phyloP scores from a whole-genome alignment of 2,797 vertebrate species.

The Pelodytes ibericus region DNA sequence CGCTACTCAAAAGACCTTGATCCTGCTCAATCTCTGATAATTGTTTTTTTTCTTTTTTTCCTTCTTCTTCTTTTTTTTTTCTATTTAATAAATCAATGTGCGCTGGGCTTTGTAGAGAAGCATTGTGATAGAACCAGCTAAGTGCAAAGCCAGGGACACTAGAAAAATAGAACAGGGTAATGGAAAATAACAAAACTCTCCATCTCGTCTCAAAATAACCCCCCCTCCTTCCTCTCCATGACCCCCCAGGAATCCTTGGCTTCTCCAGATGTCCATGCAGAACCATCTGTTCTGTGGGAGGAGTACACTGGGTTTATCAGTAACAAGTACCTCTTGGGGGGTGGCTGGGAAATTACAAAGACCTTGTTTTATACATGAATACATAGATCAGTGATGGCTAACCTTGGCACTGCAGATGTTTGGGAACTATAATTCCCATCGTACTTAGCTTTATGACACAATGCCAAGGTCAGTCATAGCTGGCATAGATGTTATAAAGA shows the following conservation, averaged over 20 bases:
- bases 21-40: not conserved
- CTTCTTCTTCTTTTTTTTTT: not conserved
- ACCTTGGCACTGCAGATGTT: too few species aligned
- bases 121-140: not conserved
- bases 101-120: not conserved
- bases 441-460: too few species aligned
- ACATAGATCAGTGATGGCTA: too few species aligned
- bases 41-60: not conserved
- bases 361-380: too few species aligned
- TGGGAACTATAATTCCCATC: too few species aligned
- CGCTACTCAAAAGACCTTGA: slow-evolving; percentile 20
- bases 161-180: not conserved
- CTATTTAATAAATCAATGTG: slow-evolving; percentile 3
- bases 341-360: too few species aligned
- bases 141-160: not conserved
- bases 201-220: not conserved
- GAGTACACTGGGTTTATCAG: too few species aligned
- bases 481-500: too few species aligned
- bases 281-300: not conserved
- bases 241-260: slow-evolving; percentile 26
- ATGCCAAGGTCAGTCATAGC: too few species aligned
- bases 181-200: slow-evolving; percentile 1
- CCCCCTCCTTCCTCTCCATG: slow-evolving; percentile 10
- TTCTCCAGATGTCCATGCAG: not conserved
- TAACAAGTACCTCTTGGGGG: too few species aligned